Evolutionary conservation across 2,888 invertebrate genomes (phyloP).

Genomic region (Tigriopus californicus): DNA sequence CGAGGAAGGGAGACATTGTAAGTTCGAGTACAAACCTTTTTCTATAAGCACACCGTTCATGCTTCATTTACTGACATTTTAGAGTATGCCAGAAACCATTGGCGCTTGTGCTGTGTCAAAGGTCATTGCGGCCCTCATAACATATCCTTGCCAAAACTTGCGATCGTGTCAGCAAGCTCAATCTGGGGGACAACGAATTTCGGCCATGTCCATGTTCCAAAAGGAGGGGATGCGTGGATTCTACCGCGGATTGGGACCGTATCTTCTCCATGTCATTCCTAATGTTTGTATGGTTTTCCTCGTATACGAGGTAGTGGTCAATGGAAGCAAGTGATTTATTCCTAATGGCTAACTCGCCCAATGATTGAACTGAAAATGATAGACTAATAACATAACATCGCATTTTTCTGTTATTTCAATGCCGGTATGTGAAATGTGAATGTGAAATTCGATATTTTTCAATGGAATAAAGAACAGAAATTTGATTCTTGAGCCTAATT

Average conservation of each 20-base stretch:
- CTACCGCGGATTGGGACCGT: not conserved
- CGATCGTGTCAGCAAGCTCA: not conserved
- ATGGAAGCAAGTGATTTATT: too few relatives aligned
- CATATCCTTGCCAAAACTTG: constrained; percentile 2
- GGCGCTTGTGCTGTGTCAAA: not conserved
- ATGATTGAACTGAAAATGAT: too few relatives aligned
- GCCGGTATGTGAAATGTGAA: too few relatives aligned
- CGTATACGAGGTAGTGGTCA: not conserved
- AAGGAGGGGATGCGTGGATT: not conserved
- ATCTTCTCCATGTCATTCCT: not conserved
- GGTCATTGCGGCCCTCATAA: not conserved
- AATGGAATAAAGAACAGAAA: too few relatives aligned
- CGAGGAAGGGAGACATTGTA: not conserved
- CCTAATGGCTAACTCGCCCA: too few relatives aligned
- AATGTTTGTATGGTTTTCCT: constrained; percentile 1
- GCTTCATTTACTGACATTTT: not conserved
- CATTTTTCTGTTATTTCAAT: too few relatives aligned
- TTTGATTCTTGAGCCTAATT: too few relatives aligned
- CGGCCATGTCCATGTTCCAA: not conserved
- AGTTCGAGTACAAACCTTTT: too few relatives aligned
- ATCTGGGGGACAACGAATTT: not conserved
- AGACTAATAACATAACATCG: too few relatives aligned
- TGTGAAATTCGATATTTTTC: too few relatives aligned
- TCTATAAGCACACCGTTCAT: too few relatives aligned
- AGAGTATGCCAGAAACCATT: not conserved